These are phyloP conservation scores for Heloderma charlesbogerti DNA, from an alignment of 2,113 vertebrate species.

Conservation along the genomic window DNA sequence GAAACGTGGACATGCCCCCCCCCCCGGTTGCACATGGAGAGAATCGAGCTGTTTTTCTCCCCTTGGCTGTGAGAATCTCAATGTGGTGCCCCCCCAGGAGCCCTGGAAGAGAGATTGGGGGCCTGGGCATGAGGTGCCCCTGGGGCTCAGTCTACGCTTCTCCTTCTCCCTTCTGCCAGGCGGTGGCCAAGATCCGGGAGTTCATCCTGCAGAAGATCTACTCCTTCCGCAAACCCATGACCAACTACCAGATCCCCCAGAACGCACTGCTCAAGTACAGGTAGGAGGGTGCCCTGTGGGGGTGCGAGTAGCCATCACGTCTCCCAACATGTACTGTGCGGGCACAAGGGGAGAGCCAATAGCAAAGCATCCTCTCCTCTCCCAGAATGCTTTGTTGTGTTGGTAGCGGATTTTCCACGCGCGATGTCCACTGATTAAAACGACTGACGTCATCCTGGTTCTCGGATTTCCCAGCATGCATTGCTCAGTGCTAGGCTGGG, in stretches of 20 bases:
- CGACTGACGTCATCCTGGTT: too few relatives aligned
- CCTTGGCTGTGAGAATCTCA: too few relatives aligned
- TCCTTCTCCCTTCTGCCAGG: constrained; percentile 70
- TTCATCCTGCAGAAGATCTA: constrained; percentile 94
- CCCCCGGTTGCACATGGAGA: too few relatives aligned
- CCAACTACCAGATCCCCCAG: constrained; percentile 96
- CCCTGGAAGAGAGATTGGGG: neutral
- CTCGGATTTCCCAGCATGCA: neutral
- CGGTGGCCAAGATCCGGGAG: constrained; percentile 92
- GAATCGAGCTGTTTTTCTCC: too few relatives aligned
- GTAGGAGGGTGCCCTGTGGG: constrained; percentile 49
- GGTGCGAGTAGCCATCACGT: too few relatives aligned
- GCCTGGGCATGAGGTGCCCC: rapidly evolving
- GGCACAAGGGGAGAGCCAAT: neutral
- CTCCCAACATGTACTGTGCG: neutral
- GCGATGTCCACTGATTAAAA: rapidly evolving
- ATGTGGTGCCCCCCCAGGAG: neutral
- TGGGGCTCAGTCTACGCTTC: neutral
- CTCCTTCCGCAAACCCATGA: constrained; percentile 95
- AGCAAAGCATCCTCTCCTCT: too few relatives aligned
- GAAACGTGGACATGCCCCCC: too few relatives aligned
- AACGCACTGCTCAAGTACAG: constrained; percentile 92
- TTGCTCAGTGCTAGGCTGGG: neutral
- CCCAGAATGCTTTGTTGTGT: neutral
- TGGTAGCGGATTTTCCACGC: too few relatives aligned